These are phyloP conservation scores for Bovichtus variegatus DNA, from an alignment of 2,797 vertebrate species.

Conservation along the genomic window DNA sequence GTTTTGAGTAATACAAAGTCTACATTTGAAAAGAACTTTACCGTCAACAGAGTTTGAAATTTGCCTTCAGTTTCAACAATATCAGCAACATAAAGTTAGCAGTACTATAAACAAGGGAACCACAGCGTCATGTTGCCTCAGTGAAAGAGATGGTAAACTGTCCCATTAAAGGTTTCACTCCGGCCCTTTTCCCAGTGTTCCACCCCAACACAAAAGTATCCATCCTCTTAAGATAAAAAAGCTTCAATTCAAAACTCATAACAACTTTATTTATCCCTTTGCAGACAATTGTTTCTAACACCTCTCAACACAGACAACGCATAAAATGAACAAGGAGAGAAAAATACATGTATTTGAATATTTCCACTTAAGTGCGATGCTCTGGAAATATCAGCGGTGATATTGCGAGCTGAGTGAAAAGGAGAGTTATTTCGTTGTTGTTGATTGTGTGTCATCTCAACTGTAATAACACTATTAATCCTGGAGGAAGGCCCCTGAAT, in stretches of 20 bases:
- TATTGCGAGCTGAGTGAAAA: constrained; percentile 38
- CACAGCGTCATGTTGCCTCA: constrained; percentile 1
- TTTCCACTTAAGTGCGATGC: constrained; percentile 15
- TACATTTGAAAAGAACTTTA: not conserved
- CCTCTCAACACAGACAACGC: not conserved
- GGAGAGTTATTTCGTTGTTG: constrained; percentile 59
- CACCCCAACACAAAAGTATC: not conserved
- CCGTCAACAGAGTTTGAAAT: not conserved
- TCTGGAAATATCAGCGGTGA: constrained; percentile 31
- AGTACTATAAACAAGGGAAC: not conserved
- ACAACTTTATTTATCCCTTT: not conserved
- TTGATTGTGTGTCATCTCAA: constrained; percentile 53
- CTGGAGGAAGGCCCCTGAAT: constrained; percentile 63
- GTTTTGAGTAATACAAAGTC: not conserved
- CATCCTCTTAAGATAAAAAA: constrained; percentile 23
- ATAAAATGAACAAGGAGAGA: not conserved
- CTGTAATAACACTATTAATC: constrained; percentile 76
- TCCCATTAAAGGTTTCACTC: not conserved
- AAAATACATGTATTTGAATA: not conserved
- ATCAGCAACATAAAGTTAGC: not conserved
- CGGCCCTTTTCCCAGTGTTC: not conserved
- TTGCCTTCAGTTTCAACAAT: not conserved
- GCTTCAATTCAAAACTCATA: not conserved
- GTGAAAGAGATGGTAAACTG: not conserved
- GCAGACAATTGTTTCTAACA: not conserved